Evolutionary conservation across 1,140 invertebrate species (phyloP).

Genomic region (Drosophila nannoptera): DNA sequence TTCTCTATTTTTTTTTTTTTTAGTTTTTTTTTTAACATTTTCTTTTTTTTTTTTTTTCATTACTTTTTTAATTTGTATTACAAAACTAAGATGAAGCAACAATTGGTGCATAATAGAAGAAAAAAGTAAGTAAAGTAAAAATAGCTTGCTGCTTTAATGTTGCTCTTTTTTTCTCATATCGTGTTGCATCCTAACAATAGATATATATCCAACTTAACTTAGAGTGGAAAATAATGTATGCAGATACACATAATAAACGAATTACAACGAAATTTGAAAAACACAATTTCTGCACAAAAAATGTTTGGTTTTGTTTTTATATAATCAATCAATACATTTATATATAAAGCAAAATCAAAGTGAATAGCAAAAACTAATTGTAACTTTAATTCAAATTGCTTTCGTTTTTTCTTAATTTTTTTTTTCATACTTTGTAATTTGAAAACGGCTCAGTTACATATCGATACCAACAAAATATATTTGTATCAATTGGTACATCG

Average conservation of each 20-base stretch:
- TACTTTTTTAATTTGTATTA: constrained; percentile 22
- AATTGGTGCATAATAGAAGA: constrained; percentile 49
- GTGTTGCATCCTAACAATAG: constrained; percentile 41
- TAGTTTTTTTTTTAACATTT: constrained; percentile 2
- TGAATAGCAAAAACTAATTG: constrained; percentile 50
- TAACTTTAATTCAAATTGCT: constrained; percentile 44
- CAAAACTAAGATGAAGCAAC: constrained; percentile 48
- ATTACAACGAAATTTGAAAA: constrained; percentile 79
- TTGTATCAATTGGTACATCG: constrained; percentile 11
- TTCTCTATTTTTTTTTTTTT: constrained; percentile 18
- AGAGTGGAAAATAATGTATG: constrained; percentile 54
- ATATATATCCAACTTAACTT: constrained; percentile 47
- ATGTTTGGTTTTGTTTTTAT: constrained; percentile 25
- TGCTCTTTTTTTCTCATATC: constrained; percentile 21
- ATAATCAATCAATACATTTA: constrained; percentile 13
- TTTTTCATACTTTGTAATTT: neutral
- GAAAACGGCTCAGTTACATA: constrained; percentile 29
- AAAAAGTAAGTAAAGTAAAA: constrained; percentile 36
- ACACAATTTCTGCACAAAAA: constrained; percentile 68
- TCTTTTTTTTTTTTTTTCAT: constrained; percentile 21
- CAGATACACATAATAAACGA: constrained; percentile 67
- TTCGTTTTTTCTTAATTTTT: constrained; percentile 25
- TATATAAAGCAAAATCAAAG: constrained; percentile 43
- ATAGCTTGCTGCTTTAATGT: constrained; percentile 22
- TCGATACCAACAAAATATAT: constrained; percentile 29